These are phyloP conservation scores for Hydrolagus colliei DNA, from an alignment of 2,797 vertebrate species.

Conservation along the genomic window DNA sequence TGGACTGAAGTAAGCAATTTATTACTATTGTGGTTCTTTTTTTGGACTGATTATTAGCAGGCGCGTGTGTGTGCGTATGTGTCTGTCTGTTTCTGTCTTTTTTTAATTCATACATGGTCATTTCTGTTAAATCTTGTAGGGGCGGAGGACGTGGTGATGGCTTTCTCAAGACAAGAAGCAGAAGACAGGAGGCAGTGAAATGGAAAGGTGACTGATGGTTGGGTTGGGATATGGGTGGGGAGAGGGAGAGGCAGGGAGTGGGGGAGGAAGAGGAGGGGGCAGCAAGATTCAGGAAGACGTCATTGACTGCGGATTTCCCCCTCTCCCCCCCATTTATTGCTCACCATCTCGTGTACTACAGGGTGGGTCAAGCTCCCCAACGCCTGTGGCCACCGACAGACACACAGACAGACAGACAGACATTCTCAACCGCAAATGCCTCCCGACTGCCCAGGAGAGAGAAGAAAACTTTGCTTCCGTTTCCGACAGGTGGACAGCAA, in stretches of 20 bases:
- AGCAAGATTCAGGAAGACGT: not conserved
- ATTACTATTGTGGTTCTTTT: no score
- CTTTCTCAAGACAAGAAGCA: constrained; percentile 93
- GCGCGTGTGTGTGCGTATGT: no score
- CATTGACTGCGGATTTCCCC: not conserved
- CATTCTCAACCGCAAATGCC: not conserved
- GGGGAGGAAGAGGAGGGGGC: not conserved
- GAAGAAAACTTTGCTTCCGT: not conserved
- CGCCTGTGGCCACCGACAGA: not conserved
- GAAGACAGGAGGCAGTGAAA: constrained; percentile 93
- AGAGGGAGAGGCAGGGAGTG: no score
- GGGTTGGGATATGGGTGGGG: not conserved
- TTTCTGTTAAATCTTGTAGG: constrained; percentile 53
- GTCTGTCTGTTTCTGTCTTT: no score
- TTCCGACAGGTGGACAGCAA: not conserved
- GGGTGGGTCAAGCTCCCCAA: not conserved
- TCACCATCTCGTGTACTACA: not conserved
- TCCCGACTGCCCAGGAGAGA: not conserved
- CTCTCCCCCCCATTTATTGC: not conserved
- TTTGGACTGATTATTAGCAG: no score
- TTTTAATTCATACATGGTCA: no score
- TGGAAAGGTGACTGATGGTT: constrained; percentile 5
- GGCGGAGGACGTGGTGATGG: constrained; percentile 97
- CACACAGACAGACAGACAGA: no score
- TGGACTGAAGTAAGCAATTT: no score